Evolutionary conservation across 2,888 invertebrate species (phyloP).

Genomic region (Caenorhabditis macrosperma): DNA sequence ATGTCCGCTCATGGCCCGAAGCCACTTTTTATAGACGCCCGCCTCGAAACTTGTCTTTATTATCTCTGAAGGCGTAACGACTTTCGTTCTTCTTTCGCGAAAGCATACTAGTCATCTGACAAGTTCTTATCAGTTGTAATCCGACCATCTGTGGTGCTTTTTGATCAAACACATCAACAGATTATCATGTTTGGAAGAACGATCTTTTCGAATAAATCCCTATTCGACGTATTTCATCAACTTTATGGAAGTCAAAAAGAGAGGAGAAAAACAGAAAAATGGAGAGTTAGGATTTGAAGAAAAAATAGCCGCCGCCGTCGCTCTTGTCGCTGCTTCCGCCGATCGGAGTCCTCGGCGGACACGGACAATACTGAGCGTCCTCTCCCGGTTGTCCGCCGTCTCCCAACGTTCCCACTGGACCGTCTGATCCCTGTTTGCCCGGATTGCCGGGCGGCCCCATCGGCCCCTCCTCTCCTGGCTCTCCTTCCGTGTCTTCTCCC

Average conservation of each 20-base stretch:
- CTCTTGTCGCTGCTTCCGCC: conserved; percentile 21
- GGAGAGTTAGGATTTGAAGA: conserved; percentile 33
- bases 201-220: not conserved
- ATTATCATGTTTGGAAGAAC: not conserved
- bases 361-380: conserved; percentile 64
- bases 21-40: not conserved
- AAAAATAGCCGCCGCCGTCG: conserved; percentile 41
- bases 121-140: conserved; percentile 21
- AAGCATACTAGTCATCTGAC: conserved; percentile 9
- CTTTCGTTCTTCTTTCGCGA: no score
- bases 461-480: conserved; percentile 40
- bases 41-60: conserved; percentile 6
- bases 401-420: conserved; percentile 34
- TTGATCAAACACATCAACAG: not conserved
- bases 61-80: conserved; percentile 8
- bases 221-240: not conserved
- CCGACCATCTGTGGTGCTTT: conserved; percentile 3
- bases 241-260: not conserved
- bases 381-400: conserved; percentile 54
- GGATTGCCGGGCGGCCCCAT: conserved; percentile 32
- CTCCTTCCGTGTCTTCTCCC: conserved; percentile 38
- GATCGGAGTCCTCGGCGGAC: conserved; percentile 53
- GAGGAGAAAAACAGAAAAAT: not conserved
- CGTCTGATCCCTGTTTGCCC: conserved; percentile 41
- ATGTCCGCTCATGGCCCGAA: not conserved